Evolutionary conservation across 2,888 invertebrate species (phyloP), one percentile per base, ranked within the genome.

Genomic region (Ceraclea dissimilis): DNA sequence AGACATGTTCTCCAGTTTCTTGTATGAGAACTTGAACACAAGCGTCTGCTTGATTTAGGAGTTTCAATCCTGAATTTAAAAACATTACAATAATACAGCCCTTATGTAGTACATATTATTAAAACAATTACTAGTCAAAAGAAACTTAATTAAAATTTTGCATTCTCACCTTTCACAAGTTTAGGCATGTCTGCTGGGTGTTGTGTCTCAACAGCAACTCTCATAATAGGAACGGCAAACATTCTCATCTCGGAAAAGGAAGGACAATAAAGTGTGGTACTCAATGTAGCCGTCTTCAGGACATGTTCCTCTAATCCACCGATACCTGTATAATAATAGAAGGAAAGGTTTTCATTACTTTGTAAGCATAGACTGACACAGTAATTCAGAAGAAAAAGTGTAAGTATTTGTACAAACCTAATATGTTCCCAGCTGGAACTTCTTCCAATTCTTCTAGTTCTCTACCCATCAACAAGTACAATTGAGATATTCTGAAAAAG

Each of bases 11-110:
- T 0, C 99, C 99, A 0, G 90, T 93, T 67, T 95, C 92, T 71
- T 96, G 93, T 16, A 97, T 79, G 1, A 89, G 75, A 1, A 93
- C 89, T 70, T 90, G 84, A 0, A 96, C 95, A 71, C 95, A 93
- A 0, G 95, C 92, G 73, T 98, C 97, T 0, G 93, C 90, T 73
- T 96, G 95, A 71, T 94, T 93, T 8, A 98, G 76, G 19, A 96
- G 73, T 68, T 87, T 88, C 31, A 98, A 74, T 0, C 95, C 78
- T 78, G 79, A 67, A 34, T 16, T 13, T 20, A 26, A 50, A 56
- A 17, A 11, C 13, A 44, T 44, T n/a, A 16, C n/a, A 44, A 44
- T 13, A 44, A 44, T 11, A 8, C n/a, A 44, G 31, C 31, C 11
- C 11, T 31, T 31, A 6, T 31, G 31, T 31, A 31, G 31, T 31